Percentiles rank a stretch among this genome's conserved stretches.
phyloP scores from a whole-genome alignment of 2,888 invertebrate species.

The Gymnosoma rotundatum region DNA sequence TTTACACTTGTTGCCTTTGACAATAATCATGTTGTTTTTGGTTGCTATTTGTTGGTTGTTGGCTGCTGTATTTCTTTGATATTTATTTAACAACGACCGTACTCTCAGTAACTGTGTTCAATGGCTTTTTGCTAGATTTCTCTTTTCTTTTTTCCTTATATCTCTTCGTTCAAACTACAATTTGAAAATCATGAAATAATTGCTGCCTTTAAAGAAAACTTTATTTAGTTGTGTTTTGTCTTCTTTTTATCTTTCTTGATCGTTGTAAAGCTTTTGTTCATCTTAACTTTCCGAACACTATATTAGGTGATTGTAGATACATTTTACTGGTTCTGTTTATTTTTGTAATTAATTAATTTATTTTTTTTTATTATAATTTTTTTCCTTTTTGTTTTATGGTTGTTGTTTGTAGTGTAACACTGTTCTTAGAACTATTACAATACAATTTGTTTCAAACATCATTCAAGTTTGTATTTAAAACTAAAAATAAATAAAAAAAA shows the following conservation, averaged over 20 bases:
- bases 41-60: slow-evolving; percentile 36
- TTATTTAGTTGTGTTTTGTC: slow-evolving; percentile 33
- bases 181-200: slow-evolving; percentile 66
- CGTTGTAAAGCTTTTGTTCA: slow-evolving; percentile 30
- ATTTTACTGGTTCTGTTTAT: slow-evolving; percentile 50
- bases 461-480: neutral
- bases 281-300: slow-evolving; percentile 55
- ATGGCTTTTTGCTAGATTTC: slow-evolving; percentile 33
- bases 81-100: slow-evolving; percentile 16
- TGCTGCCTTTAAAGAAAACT: slow-evolving; percentile 62
- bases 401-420: neutral
- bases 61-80: slow-evolving; percentile 42
- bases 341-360: neutral
- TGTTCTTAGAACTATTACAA: slow-evolving; percentile 43
- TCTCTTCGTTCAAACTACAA: slow-evolving; percentile 47
- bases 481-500: neutral
- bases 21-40: slow-evolving; percentile 58
- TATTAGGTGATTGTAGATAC: slow-evolving; percentile 57
- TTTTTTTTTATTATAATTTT: neutral
- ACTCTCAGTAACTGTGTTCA: slow-evolving; percentile 1
- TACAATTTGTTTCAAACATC: neutral
- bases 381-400: slow-evolving; percentile 29
- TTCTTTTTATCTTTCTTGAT: slow-evolving; percentile 29
- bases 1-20: slow-evolving; percentile 52
- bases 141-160: slow-evolving; percentile 25